Evolutionary conservation across 1,140 invertebrate species (phyloP).

Genomic region (Pogonognathellus flavescens): DNA sequence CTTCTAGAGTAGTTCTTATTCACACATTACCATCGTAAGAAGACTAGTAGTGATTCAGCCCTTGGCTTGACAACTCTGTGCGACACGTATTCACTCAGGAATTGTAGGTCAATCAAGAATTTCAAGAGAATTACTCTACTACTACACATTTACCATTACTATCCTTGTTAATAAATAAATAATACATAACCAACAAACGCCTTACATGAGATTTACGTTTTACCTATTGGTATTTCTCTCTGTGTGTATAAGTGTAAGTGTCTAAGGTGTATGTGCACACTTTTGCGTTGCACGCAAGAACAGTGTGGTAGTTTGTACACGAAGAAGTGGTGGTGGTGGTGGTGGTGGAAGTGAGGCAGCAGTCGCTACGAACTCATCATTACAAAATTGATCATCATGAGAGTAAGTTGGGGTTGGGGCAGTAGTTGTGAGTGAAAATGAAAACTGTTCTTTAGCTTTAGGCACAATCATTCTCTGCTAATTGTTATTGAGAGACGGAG

Average conservation of each 20-base stretch:
- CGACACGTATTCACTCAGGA: conserved; percentile 1
- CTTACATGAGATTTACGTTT: no score
- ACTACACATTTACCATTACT: no score
- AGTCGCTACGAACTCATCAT: background rate
- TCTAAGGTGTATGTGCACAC: no score
- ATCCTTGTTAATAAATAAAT: no score
- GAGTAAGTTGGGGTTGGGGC: background rate
- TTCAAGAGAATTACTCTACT: background rate
- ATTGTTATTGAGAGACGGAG: background rate
- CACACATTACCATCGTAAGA: background rate
- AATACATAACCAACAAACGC: no score
- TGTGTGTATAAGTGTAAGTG: no score
- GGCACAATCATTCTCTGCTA: background rate
- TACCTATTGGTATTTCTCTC: no score
- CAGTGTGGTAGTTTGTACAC: no score
- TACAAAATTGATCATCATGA: conserved; percentile 10
- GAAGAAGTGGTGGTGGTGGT: no score
- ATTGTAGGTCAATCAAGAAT: conserved; percentile 27
- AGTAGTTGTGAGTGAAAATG: background rate
- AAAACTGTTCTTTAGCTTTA: background rate
- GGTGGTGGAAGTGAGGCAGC: background rate
- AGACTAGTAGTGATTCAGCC: conserved; percentile 7
- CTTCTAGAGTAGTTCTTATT: background rate
- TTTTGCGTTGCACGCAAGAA: conserved; percentile 5
- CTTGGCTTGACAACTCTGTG: conserved; percentile 24